Base-by-base conservation (phyloP, 2,888 invertebrate genomes). In the Ryuthela nishihirai region DNA sequence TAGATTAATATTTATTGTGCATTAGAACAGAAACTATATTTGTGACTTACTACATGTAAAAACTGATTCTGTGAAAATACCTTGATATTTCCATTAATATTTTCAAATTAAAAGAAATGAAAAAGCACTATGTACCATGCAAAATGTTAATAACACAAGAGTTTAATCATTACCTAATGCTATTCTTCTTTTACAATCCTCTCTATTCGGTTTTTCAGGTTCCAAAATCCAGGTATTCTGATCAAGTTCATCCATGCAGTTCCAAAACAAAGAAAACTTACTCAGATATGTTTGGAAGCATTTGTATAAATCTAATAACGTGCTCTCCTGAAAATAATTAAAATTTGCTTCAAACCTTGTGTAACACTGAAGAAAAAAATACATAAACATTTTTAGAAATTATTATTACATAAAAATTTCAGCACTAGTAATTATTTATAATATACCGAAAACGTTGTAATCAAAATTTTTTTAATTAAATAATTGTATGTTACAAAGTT, bases 221-320 rank as follows among this genome's bases (percentile, higher is more conserved):
- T 39, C 39, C 10, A 39, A n/a, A 12, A 39, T 20, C 39, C 39
- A 39, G 12, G 18, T 18, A 21, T 39, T 39, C 12, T 39, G 12
- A 21, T 39, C 39, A 39, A 39, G 15, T 39, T 39, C 39, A 39
- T 39, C 39, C 39, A 39, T 39, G 18, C 18, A 39, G 10, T 39
- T 39, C 39, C 39, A 39, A 39, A 39, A 39, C 12, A 39, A 2
- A 10, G n/a, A 18, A 39, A 7, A 39, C 12, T 39, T 18, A 5
- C 18, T 17, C 12, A 39, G 18, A 5, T 17, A 17, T 17, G 21
- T 12, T n/a, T 39, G 17, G 18, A 39, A 39, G 12, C 12, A n/a
- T 20, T 39, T 20, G 18, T 20, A 39, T 4, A 39, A 29, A 29
- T 29, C 29, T 9, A 29, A 29, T 9, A 29, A 12, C 9, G 29